phyloP scores from a whole-genome alignment of 2,113 vertebrate species.

The Myxocyprinus asiaticus region DNA sequence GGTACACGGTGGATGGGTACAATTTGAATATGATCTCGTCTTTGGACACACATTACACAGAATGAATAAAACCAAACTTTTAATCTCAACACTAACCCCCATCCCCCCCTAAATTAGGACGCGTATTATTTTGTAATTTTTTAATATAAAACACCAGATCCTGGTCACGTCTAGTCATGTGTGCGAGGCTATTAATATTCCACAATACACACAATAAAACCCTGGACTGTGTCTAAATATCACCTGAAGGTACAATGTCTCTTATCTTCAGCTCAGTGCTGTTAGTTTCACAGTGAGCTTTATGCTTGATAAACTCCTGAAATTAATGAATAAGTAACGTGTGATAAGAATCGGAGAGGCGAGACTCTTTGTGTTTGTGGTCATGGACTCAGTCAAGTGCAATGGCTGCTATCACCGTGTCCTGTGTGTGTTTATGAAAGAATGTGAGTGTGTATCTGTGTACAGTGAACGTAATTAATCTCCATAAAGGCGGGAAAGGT shows the following conservation, averaged over 20 bases:
- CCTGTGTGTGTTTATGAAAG: conserved; percentile 20
- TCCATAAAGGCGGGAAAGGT: conserved; percentile 91
- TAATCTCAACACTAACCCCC: too few relatives aligned
- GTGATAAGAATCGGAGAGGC: conserved; percentile 71
- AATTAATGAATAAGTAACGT: conserved; percentile 78
- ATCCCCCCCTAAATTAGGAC: too few relatives aligned
- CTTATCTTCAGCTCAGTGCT: conserved; percentile 64
- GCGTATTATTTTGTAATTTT: too few relatives aligned
- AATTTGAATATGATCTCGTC: too few relatives aligned
- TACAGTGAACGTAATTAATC: conserved; percentile 91
- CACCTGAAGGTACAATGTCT: conserved; percentile 70
- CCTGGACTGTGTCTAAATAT: conserved; percentile 67
- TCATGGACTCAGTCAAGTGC: conserved; percentile 42
- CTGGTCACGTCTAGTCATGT: neutral
- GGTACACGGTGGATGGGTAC: too few relatives aligned
- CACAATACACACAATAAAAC: conserved; percentile 40
- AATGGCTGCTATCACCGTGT: conserved; percentile 19
- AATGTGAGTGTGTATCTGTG: conserved; percentile 37
- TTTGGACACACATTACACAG: too few relatives aligned
- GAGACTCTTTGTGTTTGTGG: conserved; percentile 53
- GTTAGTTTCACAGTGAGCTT: conserved; percentile 35
- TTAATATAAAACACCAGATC: neutral
- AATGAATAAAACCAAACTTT: too few relatives aligned
- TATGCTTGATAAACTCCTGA: conserved; percentile 76
- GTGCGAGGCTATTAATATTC: conserved; percentile 27